Conservation (phyloP, 2,113 vertebrate species). For the Charadrius vociferus region DNA sequence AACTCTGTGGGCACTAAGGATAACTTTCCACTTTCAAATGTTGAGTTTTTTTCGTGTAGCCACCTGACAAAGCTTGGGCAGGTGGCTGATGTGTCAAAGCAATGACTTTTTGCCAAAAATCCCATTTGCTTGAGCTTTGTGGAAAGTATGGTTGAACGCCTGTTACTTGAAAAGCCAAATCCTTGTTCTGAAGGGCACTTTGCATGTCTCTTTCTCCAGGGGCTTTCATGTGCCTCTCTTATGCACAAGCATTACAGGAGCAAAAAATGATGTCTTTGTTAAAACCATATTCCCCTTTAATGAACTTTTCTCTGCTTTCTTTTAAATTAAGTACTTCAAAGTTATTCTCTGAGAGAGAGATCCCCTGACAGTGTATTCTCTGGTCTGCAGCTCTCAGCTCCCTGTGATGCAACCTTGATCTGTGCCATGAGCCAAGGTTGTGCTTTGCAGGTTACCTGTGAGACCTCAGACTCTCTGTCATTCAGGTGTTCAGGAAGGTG, state of each 20-base stretch:
- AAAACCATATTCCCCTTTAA: slow-evolving; percentile 12
- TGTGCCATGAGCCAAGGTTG: neutral
- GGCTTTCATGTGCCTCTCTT: neutral
- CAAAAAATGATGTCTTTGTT: neutral
- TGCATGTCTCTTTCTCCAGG: neutral
- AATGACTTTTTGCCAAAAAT: neutral
- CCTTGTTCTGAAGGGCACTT: neutral
- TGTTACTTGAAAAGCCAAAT: neutral
- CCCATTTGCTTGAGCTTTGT: neutral
- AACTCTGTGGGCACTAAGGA: neutral
- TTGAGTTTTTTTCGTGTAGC: neutral
- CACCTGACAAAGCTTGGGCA: neutral
- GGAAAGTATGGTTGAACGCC: neutral
- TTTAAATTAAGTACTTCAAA: neutral
- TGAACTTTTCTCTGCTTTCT: neutral
- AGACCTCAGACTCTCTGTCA: neutral
- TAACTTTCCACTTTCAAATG: neutral
- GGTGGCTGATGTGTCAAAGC: neutral
- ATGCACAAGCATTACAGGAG: neutral
- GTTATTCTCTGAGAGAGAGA: neutral
- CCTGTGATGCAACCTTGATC: neutral
- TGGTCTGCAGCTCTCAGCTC: neutral
- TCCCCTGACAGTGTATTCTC: neutral
- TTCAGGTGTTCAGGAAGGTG: neutral
- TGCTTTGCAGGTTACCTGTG: neutral